Base-by-base conservation (phyloP, 1,140 invertebrate genomes). In the Diorhabda carinulata region DNA sequence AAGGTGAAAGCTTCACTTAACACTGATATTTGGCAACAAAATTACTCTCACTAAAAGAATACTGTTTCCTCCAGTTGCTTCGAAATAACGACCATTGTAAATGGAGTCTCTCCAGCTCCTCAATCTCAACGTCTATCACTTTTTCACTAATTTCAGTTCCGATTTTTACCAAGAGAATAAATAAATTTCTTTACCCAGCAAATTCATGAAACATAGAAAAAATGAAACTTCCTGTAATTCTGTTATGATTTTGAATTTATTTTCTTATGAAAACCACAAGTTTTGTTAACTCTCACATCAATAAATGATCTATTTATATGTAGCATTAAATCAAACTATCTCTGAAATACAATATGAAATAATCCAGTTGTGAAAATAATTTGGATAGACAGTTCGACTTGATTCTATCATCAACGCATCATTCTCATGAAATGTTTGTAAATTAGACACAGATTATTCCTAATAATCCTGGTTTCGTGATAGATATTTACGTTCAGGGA, bases 311-410 rank as follows among this genome's bases (percentile, higher is more conserved):
- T 41, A 42, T 41, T 9, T 25, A 2, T 7, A 40, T 61, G 60
- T 41, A 41, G 25, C 42, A 47, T 44, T n/a, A 3, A 63, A n/a
- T 63, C 42, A 63, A 41, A 43, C 61, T 63, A 25, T n/a, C 42
- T 43, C 8, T 6, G 6, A 6, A 45, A 43, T 43, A 62, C 10
- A 10, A 40, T 62, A 62, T 43, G 64, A 65, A 57, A 52, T 10
- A 65, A 40, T n/a, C 25, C 64, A 57, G 64, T 52, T 65, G 64
- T 52, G 41, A 69, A 69, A 69, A 69, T 57, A 69, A 69, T n/a
- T 52, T 43, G 42, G 40, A 62, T 41, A 64, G 68, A 69, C 61
- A 25, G 68, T 61, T 68, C 61, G 43, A 3, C 41, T 43, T 25
- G 43, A 40, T 25, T 65, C 44, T 42, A 57, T 65, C 64, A 6